Evolutionary conservation across 2,888 invertebrate species (phyloP).

Genomic region (Meiosimyza decipiens): DNA sequence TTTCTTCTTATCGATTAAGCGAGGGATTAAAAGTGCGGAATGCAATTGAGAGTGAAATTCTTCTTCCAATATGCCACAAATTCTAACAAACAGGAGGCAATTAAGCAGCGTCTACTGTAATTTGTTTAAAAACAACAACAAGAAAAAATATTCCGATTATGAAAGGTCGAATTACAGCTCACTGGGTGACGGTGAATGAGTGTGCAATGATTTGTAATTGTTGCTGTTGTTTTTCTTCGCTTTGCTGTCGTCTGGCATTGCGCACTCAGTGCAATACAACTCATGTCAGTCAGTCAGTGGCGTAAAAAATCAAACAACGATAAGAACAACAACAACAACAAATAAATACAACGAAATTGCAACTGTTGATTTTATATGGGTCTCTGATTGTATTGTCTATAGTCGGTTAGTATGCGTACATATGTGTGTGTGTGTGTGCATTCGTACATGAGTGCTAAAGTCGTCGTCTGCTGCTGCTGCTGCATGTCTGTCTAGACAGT

Average conservation of each 20-base stretch:
- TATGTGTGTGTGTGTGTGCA: constrained; percentile 13
- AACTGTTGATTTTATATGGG: constrained; percentile 33
- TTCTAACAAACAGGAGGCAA: too few species aligned
- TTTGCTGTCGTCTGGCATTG: constrained; percentile 7
- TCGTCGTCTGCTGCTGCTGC: neutral
- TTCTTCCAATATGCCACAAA: too few species aligned
- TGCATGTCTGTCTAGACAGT: constrained; percentile 44
- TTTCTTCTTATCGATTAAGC: too few species aligned
- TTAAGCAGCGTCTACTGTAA: too few species aligned
- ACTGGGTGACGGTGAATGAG: constrained; percentile 6
- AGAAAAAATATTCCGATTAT: too few species aligned
- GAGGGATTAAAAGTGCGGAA: too few species aligned
- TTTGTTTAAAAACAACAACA: constrained; percentile 13
- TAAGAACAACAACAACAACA: constrained; percentile 29
- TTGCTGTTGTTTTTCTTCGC: neutral
- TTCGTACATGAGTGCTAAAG: neutral
- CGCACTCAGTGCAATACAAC: constrained; percentile 23
- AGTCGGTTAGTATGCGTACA: constrained; percentile 2
- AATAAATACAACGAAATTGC: constrained; percentile 21
- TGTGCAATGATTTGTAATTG: constrained; percentile 15
- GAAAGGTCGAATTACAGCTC: too few species aligned
- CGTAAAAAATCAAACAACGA: constrained; percentile 10
- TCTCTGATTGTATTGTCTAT: constrained; percentile 12
- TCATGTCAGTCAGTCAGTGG: constrained; percentile 11
- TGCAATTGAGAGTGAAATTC: too few species aligned